Conservation (phyloP, 2,888 invertebrate genomes). For the Drepana falcataria region DNA sequence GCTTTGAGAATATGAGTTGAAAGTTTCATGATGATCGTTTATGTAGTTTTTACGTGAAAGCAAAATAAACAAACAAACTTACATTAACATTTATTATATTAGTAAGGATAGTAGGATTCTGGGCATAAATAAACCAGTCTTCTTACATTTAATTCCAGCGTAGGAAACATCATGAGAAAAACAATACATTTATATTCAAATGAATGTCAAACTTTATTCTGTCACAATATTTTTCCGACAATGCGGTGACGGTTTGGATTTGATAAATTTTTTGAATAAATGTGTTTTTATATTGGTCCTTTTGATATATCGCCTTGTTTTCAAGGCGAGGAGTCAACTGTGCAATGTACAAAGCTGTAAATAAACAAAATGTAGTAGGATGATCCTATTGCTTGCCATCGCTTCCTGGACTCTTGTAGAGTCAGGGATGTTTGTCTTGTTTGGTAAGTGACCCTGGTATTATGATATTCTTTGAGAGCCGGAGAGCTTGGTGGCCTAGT, state of each 20-base stretch:
- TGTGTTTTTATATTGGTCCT: slow-evolving; percentile 2
- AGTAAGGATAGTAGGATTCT: too few species aligned
- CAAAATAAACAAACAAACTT: too few species aligned
- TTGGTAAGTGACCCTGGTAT: neutral
- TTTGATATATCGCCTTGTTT: slow-evolving; percentile 5
- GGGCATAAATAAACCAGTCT: too few species aligned
- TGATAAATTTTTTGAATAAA: slow-evolving; percentile 4
- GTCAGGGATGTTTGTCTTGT: neutral
- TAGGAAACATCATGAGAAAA: too few species aligned
- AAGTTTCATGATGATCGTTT: too few species aligned
- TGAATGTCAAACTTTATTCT: slow-evolving; percentile 7
- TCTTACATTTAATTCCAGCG: too few species aligned
- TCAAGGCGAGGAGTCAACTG: neutral
- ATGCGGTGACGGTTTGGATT: slow-evolving; percentile 7
- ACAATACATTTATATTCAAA: neutral
- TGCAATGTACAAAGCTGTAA: neutral
- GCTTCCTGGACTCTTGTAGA: neutral
- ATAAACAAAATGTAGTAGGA: neutral
- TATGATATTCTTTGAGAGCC: neutral
- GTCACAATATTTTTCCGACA: slow-evolving; percentile 6
- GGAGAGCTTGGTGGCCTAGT: too few species aligned
- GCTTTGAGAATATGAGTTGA: too few species aligned
- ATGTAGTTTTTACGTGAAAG: too few species aligned
- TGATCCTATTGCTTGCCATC: neutral
- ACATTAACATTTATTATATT: too few species aligned